Evolutionary conservation across 37 sponge, comb jelly and placozoan genomes (phyloP), one percentile per base, ranked within the genome.

Genomic region (Agelas oroides): DNA sequence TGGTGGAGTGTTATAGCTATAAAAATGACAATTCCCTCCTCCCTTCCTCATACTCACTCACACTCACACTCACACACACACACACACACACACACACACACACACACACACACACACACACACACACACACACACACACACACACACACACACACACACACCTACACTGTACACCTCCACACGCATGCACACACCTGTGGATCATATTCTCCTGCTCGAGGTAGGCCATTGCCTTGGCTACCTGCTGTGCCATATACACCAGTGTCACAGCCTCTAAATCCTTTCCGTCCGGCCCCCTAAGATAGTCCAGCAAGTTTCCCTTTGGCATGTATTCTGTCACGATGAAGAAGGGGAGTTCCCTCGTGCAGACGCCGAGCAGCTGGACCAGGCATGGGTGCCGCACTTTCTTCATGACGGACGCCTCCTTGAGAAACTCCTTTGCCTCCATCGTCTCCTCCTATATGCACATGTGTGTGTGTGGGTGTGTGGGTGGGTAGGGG

Each of bases 391-490:
- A 89, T 28, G 89, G 81, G 66, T 98, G 98, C 38, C 89, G 81
- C 33, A 97, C 91, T n/a, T 88, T 56, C 84, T 98, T 98, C 98
- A 98, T 98, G 11, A 98, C 90, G 23, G 92, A 84, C 24, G 98
- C 96, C 52, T 98, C 98, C 70, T 98, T 98, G 65, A 98, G 80
- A 73, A 98, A 98, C 74, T 98, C 98, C 38, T 66, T 34, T 16
- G 95, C 89, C 75, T 94, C 94, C 79, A 87, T 97, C n/a, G 97
- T 97, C 71, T 97, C 97, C 59, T 97, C 97, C 97, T 97, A 59
- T 31, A 39, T 0, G 35, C 2, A 54, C 12, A 73, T 70, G 39
- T 36, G 39, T 70, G 71, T 13, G 40, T 73, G 74, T 40, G 71
- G 33, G 71, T 34, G 71, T 37, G 41, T 37, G 71, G 33, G n/a